Evolutionary conservation across 1,140 invertebrate genomes (phyloP).

Genomic region (Dinoponera quadriceps): DNA sequence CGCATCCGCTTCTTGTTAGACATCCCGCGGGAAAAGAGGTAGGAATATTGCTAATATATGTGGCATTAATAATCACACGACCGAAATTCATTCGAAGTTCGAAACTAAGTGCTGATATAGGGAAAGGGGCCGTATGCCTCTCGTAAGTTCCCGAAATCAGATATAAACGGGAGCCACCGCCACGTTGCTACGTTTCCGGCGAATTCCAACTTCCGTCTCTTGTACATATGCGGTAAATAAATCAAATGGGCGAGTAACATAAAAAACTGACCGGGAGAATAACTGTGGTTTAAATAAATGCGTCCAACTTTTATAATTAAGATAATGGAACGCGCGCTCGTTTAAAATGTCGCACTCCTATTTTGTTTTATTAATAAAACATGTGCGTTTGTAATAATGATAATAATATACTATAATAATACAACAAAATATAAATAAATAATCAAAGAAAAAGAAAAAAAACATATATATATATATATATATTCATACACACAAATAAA

Average conservation of each 20-base stretch:
- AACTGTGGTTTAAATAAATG: too few species aligned
- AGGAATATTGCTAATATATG: conserved; percentile 41
- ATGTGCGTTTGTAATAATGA: too few species aligned
- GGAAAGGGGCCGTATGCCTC: conserved; percentile 4
- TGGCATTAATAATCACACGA: conserved; percentile 61
- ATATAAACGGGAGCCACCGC: conserved; percentile 25
- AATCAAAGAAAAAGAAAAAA: too few species aligned
- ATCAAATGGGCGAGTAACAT: conserved; percentile 9
- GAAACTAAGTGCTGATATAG: conserved; percentile 30
- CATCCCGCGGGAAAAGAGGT: background rate
- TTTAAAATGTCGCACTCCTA: too few species aligned
- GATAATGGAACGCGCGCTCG: too few species aligned
- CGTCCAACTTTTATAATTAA: too few species aligned
- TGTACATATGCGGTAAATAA: background rate
- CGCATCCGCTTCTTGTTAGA: conserved; percentile 67
- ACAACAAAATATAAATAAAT: too few species aligned
- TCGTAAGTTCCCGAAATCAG: conserved; percentile 61
- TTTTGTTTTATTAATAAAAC: too few species aligned
- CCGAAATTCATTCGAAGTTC: conserved; percentile 63
- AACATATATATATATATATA: too few species aligned
- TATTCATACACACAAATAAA: too few species aligned
- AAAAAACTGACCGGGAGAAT: background rate
- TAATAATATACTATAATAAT: too few species aligned
- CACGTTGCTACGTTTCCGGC: conserved; percentile 12
- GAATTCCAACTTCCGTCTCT: conserved; percentile 20